These are phyloP conservation scores for Ferdinandea cuprea DNA, from an alignment of 2,888 invertebrate genomes.

Conservation along the genomic window DNA sequence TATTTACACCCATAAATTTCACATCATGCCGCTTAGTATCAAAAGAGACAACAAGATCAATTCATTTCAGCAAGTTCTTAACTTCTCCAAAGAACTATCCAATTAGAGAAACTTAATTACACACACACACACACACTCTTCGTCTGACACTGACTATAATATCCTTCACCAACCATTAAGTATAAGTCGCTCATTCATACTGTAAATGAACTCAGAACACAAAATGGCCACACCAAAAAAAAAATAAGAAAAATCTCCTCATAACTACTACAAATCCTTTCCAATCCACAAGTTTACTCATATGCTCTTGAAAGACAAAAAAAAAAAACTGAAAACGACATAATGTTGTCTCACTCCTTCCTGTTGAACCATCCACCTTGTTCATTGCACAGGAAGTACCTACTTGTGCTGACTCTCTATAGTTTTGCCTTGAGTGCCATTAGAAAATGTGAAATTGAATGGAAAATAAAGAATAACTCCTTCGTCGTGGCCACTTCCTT, in stretches of 20 bases:
- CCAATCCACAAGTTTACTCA: constrained; percentile 18
- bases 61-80: too few species aligned
- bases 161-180: constrained; percentile 5
- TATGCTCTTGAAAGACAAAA: constrained; percentile 13
- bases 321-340: constrained; percentile 1
- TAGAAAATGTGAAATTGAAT: constrained; percentile 71
- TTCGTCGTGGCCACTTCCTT: constrained; percentile 57
- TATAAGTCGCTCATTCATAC: constrained; percentile 13
- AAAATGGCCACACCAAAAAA: neutral
- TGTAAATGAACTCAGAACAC: neutral
- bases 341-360: too few species aligned
- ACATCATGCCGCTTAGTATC: too few species aligned
- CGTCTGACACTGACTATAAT: neutral
- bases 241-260: neutral
- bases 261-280: constrained; percentile 4
- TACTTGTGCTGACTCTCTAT: constrained; percentile 23
- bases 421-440: constrained; percentile 56
- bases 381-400: constrained; percentile 33
- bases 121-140: neutral
- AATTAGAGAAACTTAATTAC: constrained; percentile 22
- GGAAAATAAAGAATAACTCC: constrained; percentile 70
- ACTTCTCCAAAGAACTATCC: constrained; percentile 1
- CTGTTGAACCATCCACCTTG: constrained; percentile 13
- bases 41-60: too few species aligned
- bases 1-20: too few species aligned